Evolutionary conservation across 2,113 vertebrate genomes (phyloP).

Genomic region (Carassius carassius): DNA sequence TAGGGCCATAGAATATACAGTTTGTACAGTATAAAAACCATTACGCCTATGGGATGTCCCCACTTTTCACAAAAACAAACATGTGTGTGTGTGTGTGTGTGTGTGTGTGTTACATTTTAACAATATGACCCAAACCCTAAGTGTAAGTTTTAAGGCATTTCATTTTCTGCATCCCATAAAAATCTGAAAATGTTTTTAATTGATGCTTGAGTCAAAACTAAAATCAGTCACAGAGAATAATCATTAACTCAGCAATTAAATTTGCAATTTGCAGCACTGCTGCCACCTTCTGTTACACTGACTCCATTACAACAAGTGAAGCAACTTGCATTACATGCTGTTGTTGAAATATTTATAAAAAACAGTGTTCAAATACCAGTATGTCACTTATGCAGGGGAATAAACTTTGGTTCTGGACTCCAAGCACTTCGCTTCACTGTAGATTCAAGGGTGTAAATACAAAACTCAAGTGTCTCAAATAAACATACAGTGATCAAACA

Average conservation of each 20-base stretch:
- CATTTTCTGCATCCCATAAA: neutral
- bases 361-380: neutral
- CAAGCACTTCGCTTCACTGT: neutral
- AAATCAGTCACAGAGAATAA: neutral
- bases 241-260: neutral
- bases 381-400: neutral
- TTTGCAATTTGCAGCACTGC: slow-evolving; percentile 18
- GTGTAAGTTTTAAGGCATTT: neutral
- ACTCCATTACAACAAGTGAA: neutral
- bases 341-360: neutral
- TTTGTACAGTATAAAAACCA: too few species aligned
- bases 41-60: too few species aligned
- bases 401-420: neutral
- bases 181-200: neutral
- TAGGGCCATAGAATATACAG: too few species aligned
- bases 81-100: too few species aligned
- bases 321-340: neutral
- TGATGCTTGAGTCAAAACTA: neutral
- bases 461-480: neutral
- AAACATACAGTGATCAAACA: neutral
- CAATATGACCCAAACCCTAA: too few species aligned
- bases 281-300: slow-evolving; percentile 40
- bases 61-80: too few species aligned
- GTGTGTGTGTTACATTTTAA: too few species aligned
- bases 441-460: neutral